A percentile compares a stretch with the other conserved stretches of the same genome.
Evolutionary conservation across 2,888 invertebrate species (phyloP).

Genomic region (Archips crataeganus): DNA sequence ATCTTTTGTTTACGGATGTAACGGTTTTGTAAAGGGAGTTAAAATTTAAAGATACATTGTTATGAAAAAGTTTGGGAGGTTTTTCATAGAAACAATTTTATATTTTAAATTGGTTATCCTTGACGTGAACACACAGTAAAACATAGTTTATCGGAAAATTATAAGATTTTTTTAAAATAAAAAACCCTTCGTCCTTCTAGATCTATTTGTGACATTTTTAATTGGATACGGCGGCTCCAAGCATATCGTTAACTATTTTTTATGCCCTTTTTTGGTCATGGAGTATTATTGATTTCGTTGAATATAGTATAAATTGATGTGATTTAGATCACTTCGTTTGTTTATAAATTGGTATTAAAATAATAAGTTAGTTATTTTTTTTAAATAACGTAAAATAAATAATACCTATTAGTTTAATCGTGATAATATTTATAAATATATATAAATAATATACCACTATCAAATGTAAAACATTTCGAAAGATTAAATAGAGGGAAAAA

Average conservation of each 20-base stretch:
- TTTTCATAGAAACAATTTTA: not conserved
- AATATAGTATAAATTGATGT: too few species aligned
- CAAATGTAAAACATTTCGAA: not conserved
- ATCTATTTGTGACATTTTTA: too few species aligned
- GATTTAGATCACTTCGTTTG: too few species aligned
- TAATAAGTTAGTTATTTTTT: too few species aligned
- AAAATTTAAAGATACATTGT: slow-evolving; percentile 13
- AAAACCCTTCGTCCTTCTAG: too few species aligned
- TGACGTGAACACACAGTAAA: not conserved
- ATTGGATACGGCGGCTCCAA: too few species aligned
- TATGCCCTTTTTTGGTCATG: too few species aligned
- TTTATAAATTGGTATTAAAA: too few species aligned
- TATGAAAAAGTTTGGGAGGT: not conserved
- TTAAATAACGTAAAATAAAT: not conserved
- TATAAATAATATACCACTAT: not conserved
- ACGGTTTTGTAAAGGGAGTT: slow-evolving; percentile 38
- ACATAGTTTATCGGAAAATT: not conserved
- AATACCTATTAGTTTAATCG: not conserved
- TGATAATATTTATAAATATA: not conserved
- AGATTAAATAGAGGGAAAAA: not conserved
- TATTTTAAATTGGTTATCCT: too few species aligned
- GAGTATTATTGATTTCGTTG: too few species aligned
- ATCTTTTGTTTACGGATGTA: slow-evolving; percentile 57
- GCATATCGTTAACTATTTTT: too few species aligned
- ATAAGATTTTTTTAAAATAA: not conserved